Percentiles rank a stretch among this genome's conserved stretches.
Conservation (phyloP, 2,113 vertebrate genomes). For the Platycercus adscitus region DNA sequence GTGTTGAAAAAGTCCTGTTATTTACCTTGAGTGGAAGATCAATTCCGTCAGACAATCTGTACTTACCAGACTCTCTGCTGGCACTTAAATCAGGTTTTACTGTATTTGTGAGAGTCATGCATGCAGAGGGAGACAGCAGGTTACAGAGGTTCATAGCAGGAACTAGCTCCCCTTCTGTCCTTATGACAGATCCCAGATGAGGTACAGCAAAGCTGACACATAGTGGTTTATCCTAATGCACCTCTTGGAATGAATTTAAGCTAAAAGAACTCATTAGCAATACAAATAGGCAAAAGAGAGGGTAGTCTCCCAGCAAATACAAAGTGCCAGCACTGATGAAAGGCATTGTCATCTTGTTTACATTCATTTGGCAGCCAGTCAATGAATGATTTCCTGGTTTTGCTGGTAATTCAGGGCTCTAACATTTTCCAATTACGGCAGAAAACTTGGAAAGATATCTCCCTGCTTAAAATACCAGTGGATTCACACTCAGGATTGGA, state of each 20-base stretch:
- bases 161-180: background rate
- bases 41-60: conserved; percentile 23
- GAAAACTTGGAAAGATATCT: background rate
- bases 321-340: background rate
- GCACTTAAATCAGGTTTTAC: background rate
- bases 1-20: background rate
- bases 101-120: background rate
- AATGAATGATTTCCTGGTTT: background rate
- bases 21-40: conserved; percentile 23
- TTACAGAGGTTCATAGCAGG: background rate
- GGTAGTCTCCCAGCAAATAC: background rate
- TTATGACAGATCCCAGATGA: fast-evolving
- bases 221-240: background rate
- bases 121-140: background rate
- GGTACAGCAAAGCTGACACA: background rate
- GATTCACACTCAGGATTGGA: background rate
- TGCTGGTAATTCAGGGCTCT: background rate
- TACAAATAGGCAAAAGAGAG: background rate
- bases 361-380: background rate
- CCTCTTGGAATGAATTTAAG: background rate
- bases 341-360: background rate
- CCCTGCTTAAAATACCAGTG: background rate
- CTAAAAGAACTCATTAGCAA: background rate
- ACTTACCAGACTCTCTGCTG: conserved; percentile 25
- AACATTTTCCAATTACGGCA: background rate